Conservation (phyloP, 37 sponge, comb jelly and placozoan species). For the Oopsacas minuta region DNA sequence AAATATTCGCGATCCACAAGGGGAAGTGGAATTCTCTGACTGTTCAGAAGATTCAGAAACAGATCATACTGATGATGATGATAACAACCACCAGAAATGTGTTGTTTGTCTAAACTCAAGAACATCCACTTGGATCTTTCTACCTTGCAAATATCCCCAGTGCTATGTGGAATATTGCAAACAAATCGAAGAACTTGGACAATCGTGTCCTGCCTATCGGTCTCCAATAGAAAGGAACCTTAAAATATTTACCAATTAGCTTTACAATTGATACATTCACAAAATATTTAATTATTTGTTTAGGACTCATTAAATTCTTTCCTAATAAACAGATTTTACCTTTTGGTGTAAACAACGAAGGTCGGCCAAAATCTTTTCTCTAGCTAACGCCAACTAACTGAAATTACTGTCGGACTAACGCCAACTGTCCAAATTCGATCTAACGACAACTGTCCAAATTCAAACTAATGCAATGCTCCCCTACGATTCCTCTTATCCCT, state of each 20-base stretch:
- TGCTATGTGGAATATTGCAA: background rate
- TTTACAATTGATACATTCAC: background rate
- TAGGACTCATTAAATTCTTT: background rate
- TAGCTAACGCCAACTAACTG: background rate
- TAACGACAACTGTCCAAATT: background rate
- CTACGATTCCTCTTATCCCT: slow-evolving; percentile 22
- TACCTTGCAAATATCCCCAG: background rate
- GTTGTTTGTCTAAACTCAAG: slow-evolving; percentile 10
- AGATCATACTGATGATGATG: background rate
- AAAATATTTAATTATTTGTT: background rate
- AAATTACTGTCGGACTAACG: background rate
- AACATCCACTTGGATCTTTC: background rate
- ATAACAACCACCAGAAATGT: background rate
- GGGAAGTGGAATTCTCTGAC: background rate
- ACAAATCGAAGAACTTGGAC: slow-evolving; percentile 12
- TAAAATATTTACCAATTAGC: background rate
- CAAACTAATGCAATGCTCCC: slow-evolving; percentile 16
- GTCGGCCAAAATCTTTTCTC: background rate
- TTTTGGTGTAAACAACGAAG: background rate
- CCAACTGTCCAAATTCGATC: background rate
- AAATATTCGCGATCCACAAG: background rate
- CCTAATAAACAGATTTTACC: background rate
- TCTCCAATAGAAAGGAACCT: background rate
- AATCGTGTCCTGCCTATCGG: background rate
- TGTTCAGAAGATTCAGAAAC: slow-evolving; percentile 7